Evolutionary conservation across 1,140 invertebrate genomes (phyloP).

Genomic region (Laupala kohalensis): DNA sequence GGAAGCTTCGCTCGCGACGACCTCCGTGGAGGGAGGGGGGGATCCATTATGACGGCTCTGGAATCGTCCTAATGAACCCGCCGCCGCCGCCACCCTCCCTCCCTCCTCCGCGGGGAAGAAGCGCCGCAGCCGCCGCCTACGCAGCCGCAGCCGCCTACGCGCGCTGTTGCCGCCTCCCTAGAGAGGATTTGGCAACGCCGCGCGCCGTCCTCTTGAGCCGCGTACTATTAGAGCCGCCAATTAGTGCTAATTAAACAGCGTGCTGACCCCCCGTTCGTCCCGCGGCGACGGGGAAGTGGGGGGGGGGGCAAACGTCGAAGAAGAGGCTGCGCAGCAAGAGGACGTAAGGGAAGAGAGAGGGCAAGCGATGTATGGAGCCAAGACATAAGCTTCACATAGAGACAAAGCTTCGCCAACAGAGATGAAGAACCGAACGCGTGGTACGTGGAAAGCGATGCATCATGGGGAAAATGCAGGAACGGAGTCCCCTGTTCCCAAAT

Average conservation of each 20-base stretch:
- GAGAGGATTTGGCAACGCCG: background rate
- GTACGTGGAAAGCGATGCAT: no score
- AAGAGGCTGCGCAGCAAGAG: background rate
- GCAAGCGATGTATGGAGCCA: no score
- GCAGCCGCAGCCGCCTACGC: background rate
- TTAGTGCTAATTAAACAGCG: constrained; percentile 8
- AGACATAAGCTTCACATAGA: no score
- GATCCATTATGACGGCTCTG: constrained; percentile 5
- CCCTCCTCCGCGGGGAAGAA: background rate
- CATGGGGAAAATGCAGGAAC: no score
- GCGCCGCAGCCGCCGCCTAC: background rate
- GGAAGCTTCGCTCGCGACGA: background rate
- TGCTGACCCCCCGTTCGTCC: background rate
- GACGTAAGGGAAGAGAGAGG: background rate
- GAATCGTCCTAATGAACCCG: constrained; percentile 6
- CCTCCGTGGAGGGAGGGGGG: background rate
- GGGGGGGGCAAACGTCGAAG: background rate
- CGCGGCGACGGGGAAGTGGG: background rate
- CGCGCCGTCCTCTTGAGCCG: background rate
- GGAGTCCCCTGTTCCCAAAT: no score
- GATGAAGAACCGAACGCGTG: background rate
- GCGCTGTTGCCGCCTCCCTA: no score
- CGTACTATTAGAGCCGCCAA: constrained; percentile 3
- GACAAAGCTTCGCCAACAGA: no score
- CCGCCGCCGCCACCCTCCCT: background rate